Evolutionary conservation across 2,113 vertebrate genomes (phyloP), one percentile per base, ranked within the genome.

Genomic region (Cheirogaleus medius): DNA sequence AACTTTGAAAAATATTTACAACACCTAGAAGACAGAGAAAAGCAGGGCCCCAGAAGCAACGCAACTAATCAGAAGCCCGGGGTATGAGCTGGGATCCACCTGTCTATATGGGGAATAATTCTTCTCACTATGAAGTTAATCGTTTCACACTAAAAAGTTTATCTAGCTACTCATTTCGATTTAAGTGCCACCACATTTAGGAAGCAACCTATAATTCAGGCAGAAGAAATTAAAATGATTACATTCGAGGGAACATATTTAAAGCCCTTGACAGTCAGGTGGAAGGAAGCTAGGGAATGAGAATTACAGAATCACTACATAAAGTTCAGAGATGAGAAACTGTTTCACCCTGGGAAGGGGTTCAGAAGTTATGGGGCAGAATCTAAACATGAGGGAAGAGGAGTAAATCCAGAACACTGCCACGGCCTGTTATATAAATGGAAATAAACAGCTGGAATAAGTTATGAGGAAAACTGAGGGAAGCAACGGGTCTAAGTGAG

Each of bases 1-100:
- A 56, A 34, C 86, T 88, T 71, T 56, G 87, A 83, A 82, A 87
- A 94, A 89, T 64, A 90, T 94, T 93, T 64, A 87, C 39, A 44
- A 17, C 34, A 76, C 44, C 83, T 87, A 32, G 29, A 94, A 92
- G 90, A 78, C 42, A 84, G 8, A 96, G 85, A 91, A 3, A 56
- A 63, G 58, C 54, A 69, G 86, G 47, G 25, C 3, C 6, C 39
- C 11, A 20, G 54, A 39, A 94, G 54, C 64, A 85, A 90, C 54
- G 42, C 3, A 17, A 94, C 58, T 69, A 39, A 77, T 71, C 47
- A 71, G 37, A 80, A 94, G 47, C 14, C 11, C 17, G 21, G 42
- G 8, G 18, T 17, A 56, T 3, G 66, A 77, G 23, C 12, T 34
- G 42, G 49, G 39, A 73, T 37, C 34, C n/a, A 88, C 39, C 73